Base-by-base conservation (phyloP, 2,113 vertebrate genomes). In the Ia io region DNA sequence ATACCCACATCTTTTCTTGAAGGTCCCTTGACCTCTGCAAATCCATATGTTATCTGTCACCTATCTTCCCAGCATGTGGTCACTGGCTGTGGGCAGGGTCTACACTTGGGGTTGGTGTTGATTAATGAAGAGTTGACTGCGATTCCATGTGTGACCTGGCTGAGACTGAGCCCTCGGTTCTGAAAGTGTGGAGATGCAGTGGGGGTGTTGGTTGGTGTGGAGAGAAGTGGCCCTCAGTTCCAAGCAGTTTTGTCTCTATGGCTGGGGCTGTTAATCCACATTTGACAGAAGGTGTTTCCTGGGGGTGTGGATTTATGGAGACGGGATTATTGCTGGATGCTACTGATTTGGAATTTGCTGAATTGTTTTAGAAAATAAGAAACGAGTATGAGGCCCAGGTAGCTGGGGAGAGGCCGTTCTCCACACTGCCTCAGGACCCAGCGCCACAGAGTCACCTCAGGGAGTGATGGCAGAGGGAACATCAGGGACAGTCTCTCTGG, bases 71-170 rank as follows among this genome's bases (percentile, higher is more conserved):
- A 61, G 47, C 69, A 22, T 51, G 44, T 73, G 22, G 14, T 74
- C 69, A 74, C 47, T 79, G 32, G 35, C 69, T 73, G 35, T 80
- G 20, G 32, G 16, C 3, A 6, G 51, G 23, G 47, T 89, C 69
- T 74, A 13, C 10, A 51, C 37, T 77, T 1, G 13, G n/a, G 32
- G 37, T 73, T 78, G 67, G 30, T 83, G 59, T 67, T 88, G 84
- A 92, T 95, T 51, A 78, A 80, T 84, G 71, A 91, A 83, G 51
- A 85, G 25, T 42, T 44, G 35, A 22, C 77, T 92, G 59, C 35
- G 3, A 63, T 37, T 69, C 56, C 44, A 28, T 2, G 13, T 25
- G 49, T 90, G 51, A 79, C 59, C 73, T 44, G 78, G 17, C 25
- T 20, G 53, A 91, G 37, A 23, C 37, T 28, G 42, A 92, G 30